These are phyloP conservation scores for Frankliniella intonsa DNA, from an alignment of 2,888 invertebrate species.

Conservation along the genomic window DNA sequence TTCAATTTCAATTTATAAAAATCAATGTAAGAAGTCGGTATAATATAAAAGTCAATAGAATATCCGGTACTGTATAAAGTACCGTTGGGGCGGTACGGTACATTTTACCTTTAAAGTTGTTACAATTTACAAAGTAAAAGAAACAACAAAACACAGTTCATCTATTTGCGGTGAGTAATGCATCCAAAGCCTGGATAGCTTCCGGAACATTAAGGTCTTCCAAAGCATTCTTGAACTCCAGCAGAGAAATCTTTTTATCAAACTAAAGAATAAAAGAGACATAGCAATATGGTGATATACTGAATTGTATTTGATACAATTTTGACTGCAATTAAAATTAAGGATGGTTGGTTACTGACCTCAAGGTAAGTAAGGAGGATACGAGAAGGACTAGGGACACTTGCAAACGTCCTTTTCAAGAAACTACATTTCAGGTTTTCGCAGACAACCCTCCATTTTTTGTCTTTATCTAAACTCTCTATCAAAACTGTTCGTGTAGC, in stretches of 20 bases:
- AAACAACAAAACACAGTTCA: too few relatives aligned
- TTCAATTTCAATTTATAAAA: too few relatives aligned
- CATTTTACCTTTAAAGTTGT: too few relatives aligned
- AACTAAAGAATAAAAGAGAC: not conserved
- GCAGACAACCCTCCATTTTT: conserved; percentile 58
- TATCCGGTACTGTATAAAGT: not conserved
- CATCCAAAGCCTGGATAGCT: not conserved
- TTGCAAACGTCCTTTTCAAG: conserved; percentile 42
- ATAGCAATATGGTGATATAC: not conserved
- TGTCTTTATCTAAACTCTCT: conserved; percentile 52
- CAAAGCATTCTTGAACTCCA: not conserved
- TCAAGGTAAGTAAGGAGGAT: conserved; percentile 55
- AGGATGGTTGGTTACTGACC: conserved; percentile 42
- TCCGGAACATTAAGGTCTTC: not conserved
- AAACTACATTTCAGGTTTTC: conserved; percentile 51
- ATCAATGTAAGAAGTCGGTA: not conserved
- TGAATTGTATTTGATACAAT: not conserved
- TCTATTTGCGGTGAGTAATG: not conserved
- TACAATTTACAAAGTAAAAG: too few relatives aligned
- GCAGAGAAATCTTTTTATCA: not conserved
- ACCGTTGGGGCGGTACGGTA: too few relatives aligned
- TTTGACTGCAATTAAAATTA: not conserved
- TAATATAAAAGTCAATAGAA: not conserved
- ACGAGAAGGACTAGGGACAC: conserved; percentile 50
- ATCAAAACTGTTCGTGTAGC: conserved; percentile 49